Evolutionary conservation across 2,113 vertebrate species (phyloP), one percentile per base, ranked within the genome.

Genomic region (Nannospalax galili): DNA sequence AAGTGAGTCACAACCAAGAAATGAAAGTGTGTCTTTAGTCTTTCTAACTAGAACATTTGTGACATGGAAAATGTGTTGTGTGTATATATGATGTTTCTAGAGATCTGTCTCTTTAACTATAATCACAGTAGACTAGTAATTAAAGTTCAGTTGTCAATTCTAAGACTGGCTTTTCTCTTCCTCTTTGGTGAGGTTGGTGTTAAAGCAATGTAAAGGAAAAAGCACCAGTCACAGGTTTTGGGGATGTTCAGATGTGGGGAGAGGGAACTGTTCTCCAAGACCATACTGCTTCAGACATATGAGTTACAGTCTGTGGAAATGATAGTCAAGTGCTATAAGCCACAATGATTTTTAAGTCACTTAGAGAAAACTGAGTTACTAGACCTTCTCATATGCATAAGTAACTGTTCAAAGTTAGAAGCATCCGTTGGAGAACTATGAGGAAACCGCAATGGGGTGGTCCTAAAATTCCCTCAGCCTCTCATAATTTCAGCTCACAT

Each of bases 1-100:
- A 56, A 91, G 45, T 87, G 69, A 89, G 84, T 93, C 74, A 90
- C 14, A 84, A 22, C 2, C 28, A 86, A 52, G 56, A 90, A 93
- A 56, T 19, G 40, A 88, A 69, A 81, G 37, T 84, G 62, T 42
- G 73, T 56, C 75, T 28, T 90, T 10, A 35, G 2, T 19, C 26
- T 80, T 82, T 86, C 81, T 37, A 52, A 40, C 30, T 60, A 7
- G 40, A 28, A 26, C 12, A 48, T 93, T 87, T 87, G 72, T 30
- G 70, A 24, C 45, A 17, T 86, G 48, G 48, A 82, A 93, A 82
- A 30, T 65, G 14, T 30, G 15, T 65, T 2, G 9, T 45, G 11
- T 16, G 4, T 32, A 24, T 24, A 20, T 58, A 26, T 60, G 52
- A 19, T 90, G 30, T 90, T 93, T 93, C 75, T 37, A 62, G 22